Conservation (phyloP, 2,797 vertebrate species). For the Tapera naevia region DNA sequence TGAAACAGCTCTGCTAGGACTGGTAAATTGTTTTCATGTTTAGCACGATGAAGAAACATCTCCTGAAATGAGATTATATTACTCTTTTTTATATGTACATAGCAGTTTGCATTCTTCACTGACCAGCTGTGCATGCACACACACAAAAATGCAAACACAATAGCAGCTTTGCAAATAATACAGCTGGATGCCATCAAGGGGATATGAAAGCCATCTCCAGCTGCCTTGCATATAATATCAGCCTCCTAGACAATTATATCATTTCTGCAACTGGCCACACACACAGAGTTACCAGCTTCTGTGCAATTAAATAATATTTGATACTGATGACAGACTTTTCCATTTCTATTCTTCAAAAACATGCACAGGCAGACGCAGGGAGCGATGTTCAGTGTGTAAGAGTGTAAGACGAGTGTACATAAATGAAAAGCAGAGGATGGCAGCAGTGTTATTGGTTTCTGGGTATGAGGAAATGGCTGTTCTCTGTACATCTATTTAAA, state of each 20-base stretch:
- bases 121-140: neutral
- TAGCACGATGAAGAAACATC: neutral
- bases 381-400: neutral
- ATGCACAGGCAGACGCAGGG: neutral
- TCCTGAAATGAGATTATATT: neutral
- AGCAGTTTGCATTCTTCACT: neutral
- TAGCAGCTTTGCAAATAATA: neutral
- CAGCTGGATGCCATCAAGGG: neutral
- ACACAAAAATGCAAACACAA: neutral
- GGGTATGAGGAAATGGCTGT: conserved; percentile 30
- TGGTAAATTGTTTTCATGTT: neutral
- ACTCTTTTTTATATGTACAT: rapidly evolving
- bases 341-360: neutral
- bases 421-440: conserved; percentile 67
- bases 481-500: conserved; percentile 12
- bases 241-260: neutral
- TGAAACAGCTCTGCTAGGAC: neutral
- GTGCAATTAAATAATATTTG: neutral
- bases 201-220: neutral
- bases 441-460: conserved; percentile 62
- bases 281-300: neutral
- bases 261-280: neutral
- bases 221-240: neutral
- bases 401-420: neutral
- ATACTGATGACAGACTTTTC: neutral